These are phyloP conservation scores for Sipha maydis DNA, from an alignment of 2,888 invertebrate genomes.

Conservation along the genomic window DNA sequence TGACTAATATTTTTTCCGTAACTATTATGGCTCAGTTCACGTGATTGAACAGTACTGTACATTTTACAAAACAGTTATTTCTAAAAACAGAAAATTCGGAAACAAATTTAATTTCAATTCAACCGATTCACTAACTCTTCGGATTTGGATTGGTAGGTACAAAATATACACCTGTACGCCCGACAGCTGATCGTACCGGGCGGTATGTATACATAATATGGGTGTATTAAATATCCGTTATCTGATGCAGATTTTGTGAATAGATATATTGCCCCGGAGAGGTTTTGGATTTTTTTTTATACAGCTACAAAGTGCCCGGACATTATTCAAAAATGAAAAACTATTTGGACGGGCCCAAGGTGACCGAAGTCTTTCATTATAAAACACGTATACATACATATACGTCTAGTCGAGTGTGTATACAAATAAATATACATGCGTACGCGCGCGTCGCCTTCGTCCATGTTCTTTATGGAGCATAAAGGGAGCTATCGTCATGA, in stretches of 20 bases:
- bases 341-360: conserved; percentile 30
- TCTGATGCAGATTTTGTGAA: conserved; percentile 16
- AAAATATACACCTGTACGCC: neutral
- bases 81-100: neutral
- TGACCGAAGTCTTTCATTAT: conserved; percentile 5
- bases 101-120: neutral
- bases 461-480: conserved; percentile 8
- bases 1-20: neutral
- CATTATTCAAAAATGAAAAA: conserved; percentile 23
- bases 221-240: conserved; percentile 7
- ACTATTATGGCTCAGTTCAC: neutral
- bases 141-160: neutral
- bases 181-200: neutral
- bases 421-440: neutral
- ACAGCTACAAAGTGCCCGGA: neutral
- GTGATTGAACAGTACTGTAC: neutral
- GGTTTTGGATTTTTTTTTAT: neutral
- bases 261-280: conserved; percentile 7
- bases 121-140: neutral
- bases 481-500: conserved; percentile 34
- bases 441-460: neutral
- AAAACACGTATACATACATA: neutral
- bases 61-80: neutral
- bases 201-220: neutral
- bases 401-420: neutral